Evolutionary conservation across 2,888 invertebrate species (phyloP), one percentile per base, ranked within the genome.

Genomic region (Idaea dimidiata): DNA sequence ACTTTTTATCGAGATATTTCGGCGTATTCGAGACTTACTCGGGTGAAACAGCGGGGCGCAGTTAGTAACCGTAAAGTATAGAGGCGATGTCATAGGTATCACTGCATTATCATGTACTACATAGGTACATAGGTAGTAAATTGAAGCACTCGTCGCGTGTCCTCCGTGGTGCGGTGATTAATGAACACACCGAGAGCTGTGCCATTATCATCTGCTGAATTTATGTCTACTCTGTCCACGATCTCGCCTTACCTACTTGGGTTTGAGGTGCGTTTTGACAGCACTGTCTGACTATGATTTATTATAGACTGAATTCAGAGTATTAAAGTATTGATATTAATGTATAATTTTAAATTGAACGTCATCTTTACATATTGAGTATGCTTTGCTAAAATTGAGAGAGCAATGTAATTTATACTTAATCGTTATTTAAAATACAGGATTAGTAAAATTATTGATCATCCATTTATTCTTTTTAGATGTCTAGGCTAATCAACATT

Each of bases 101-200:
- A 43, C 43, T 43, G 43, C 43, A 8, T 7, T 43, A 43, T 43
- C 43, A 43, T 43, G 43, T 43, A 43, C 14, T 43, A 43, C 14
- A 14, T 43, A 43, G 43, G 43, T 43, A 43, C 43, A 10, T 43
- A 14, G 43, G 14, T 43, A 43, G 43, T 43, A 43, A 43, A 43
- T 43, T 43, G 18, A 18, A 56, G 56, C 56, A 18, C 56, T 17
- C 56, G 56, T 16, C 56, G 56, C 56, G 18, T 14, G 56, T 16
- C 17, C 10, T 18, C 17, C 56, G 56, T 18, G 56, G 56, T 56
- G 18, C 56, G 56, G 18, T 56, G 56, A 56, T 56, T 56, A 56
- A 56, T 56, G 56, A 56, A 56, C 56, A 17, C 56, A 2, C 18
- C 18, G 43, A 43, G 43, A 43, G 43, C 43, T 43, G 2, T 43